A percentile compares a stretch with the other conserved stretches of the same genome.
These are phyloP conservation scores for Barnardius zonarius DNA, from an alignment of 2,113 vertebrate genomes.

Conservation along the genomic window DNA sequence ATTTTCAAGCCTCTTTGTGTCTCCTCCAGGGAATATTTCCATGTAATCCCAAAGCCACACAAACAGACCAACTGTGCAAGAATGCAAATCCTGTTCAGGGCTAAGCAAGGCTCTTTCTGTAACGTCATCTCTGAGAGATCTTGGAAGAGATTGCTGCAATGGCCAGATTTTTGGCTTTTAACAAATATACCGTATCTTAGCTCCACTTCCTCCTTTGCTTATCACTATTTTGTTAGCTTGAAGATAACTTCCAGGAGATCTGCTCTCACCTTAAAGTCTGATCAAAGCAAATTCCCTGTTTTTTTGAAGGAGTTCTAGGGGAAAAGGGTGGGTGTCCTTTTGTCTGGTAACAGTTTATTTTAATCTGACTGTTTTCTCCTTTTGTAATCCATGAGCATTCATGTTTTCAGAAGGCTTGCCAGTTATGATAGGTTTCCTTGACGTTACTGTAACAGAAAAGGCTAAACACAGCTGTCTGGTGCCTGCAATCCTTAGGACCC, in stretches of 20 bases:
- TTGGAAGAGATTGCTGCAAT: not conserved
- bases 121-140: not conserved
- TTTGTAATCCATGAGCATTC: constrained; percentile 64
- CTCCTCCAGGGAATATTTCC: not conserved
- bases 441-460: constrained; percentile 43
- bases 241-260: constrained; percentile 52
- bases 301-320: constrained; percentile 33
- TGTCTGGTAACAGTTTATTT: constrained; percentile 74
- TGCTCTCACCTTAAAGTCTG: constrained; percentile 58
- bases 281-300: constrained; percentile 36
- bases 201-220: constrained; percentile 46
- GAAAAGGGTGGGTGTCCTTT: constrained; percentile 47
- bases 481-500: constrained; percentile 47
- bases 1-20: not conserved
- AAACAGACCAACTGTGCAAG: not conserved
- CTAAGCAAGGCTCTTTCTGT: not conserved
- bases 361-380: constrained; percentile 63
- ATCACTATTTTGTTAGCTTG: constrained; percentile 64
- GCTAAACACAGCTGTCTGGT: constrained; percentile 74
- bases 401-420: constrained; percentile 70
- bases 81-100: constrained; percentile 13
- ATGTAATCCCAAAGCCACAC: not conserved
- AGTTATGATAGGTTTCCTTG: constrained; percentile 69
- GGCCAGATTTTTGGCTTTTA: constrained; percentile 29
- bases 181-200: constrained; percentile 1